These are phyloP conservation scores for Carassius gibelio DNA, from an alignment of 2,113 vertebrate genomes.

Conservation along the genomic window DNA sequence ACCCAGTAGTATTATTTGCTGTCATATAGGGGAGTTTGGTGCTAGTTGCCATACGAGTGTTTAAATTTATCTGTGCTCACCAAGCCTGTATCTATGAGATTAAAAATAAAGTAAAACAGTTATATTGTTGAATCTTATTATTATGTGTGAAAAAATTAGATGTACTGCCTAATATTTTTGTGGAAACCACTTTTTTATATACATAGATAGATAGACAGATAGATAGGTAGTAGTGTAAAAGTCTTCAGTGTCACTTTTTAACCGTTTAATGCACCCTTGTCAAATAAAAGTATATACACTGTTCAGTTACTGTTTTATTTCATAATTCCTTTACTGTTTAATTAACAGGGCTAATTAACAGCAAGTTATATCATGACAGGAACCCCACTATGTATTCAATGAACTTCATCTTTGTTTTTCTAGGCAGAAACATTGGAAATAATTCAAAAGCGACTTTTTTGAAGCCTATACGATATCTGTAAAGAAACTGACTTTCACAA, in stretches of 20 bases:
- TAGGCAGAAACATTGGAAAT: not conserved
- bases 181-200: no score
- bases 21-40: not conserved
- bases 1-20: not conserved
- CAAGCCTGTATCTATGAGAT: no score
- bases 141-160: no score
- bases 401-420: not conserved
- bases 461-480: not conserved
- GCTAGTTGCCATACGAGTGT: not conserved
- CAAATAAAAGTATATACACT: not conserved
- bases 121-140: not conserved
- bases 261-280: no score
- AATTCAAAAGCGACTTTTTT: not conserved
- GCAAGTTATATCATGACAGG: not conserved
- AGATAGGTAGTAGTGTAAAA: no score
- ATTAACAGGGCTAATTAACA: not conserved
- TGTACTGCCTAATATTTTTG: no score
- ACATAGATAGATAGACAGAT: no score
- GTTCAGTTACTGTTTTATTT: not conserved
- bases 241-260: no score
- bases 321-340: not conserved
- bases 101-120: not conserved
- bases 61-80: not conserved
- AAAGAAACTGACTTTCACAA: constrained; percentile 10
- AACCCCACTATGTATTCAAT: not conserved